Evolutionary conservation across 2,797 vertebrate species (phyloP), one percentile per base, ranked within the genome.

Genomic region (Rhabdomys pumilio): DNA sequence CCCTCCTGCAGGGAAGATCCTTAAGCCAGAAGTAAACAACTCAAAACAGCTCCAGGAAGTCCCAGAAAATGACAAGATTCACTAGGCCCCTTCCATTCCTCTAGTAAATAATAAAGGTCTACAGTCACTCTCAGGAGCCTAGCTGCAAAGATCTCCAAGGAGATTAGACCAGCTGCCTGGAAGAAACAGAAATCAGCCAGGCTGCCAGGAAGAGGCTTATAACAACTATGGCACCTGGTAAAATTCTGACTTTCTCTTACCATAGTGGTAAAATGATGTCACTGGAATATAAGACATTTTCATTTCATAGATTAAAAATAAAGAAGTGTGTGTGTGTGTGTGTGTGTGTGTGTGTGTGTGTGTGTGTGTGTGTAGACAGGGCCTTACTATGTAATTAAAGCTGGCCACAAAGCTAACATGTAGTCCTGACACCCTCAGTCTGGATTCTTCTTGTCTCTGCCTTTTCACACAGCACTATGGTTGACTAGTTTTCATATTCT

Each of bases 241-340:
- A 67, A 92, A 80, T 81, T 75, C 12, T 80, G 14, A 47, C 47
- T 94, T 92, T 89, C 13, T 89, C 2, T 93, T 90, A 90, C 2
- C 15, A 59, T 81, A 88, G 53, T 57, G 69, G 63, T 95, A 91
- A 89, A 93, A 38, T 76, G 72, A 0, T 34, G 53, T 75, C 53
- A n/a, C 29, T 57, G 80, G 44, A 91, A 14, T 41, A 57, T 7
- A 84, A 61, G 7, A 77, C 73, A 91, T 80, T 87, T 85, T 89
- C 50, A 93, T 44, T 89, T 77, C 59, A 82, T 7, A 83, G 47
- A 34, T 38, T 53, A 50, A 69, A 69, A 53, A 4, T n/a, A 67
- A 85, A 86, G 44, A 53, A 1, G 38, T 29, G 24, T 29, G 41
- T 41, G 57, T 26, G 22, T 41, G 22, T 15, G 41, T 44, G 57